Evolutionary conservation across 1,140 invertebrate genomes (phyloP), one percentile per base, ranked within the genome.

Genomic region (Solenopsis fugax): DNA sequence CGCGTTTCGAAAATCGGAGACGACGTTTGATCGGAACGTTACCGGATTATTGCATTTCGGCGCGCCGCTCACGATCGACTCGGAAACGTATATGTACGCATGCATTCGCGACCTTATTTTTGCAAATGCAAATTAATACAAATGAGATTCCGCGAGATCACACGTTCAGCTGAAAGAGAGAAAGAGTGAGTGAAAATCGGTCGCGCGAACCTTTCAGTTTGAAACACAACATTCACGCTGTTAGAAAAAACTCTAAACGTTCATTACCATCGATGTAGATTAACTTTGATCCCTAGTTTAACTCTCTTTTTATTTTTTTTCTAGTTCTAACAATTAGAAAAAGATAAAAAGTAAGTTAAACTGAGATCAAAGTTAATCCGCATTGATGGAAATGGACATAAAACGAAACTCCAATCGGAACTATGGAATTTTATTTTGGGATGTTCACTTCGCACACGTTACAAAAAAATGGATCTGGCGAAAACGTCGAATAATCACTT

Each of bases 1-100:
- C 54, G 67, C 24, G 54, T 84, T 73, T 41, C 37, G 45, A 18
- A 84, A 84, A 84, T 60, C 69, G 54, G 2, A 18, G 4, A 16
- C 54, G 1, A 84, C 21, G 54, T 71, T 84, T 12, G 54, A 60
- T 84, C 52, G 41, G 6, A 5, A n/a, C 34, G 12, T 60, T 54
- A 6, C 4, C 45, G 18, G 29, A 54, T 67, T 41, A 21, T 16
- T 41, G 48, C 48, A 37, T 48, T 29, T 12, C 18, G 52, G 4
- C 52, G 6, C n/a, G 18, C 1, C 24, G 24, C 58, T n/a, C n/a
- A n/a, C n/a, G n/a, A 16, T 29, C 21, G 18, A 41, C 18, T n/a
- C 78, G 6, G 4, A 10, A 13, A 29, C 2, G 29, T 9, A 21
- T 13, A 34, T 12, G 21, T 3, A 21, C 41, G 41, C 29, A 29